These are phyloP conservation scores for Bicyclus anynana DNA, from an alignment of 1,140 invertebrate species.

Conservation along the genomic window DNA sequence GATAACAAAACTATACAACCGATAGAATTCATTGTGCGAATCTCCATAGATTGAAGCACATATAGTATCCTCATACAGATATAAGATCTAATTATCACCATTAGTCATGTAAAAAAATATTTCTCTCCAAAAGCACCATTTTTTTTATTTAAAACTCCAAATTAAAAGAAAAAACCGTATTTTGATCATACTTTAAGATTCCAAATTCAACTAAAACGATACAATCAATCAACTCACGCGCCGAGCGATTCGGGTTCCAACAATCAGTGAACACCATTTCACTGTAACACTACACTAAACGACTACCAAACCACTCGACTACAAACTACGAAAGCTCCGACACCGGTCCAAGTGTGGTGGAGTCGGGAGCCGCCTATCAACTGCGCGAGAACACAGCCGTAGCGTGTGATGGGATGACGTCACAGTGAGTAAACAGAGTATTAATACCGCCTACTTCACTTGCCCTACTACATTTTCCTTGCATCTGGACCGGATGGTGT, in stretches of 20 bases:
- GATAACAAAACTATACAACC: no score
- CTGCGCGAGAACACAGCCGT: conserved; percentile 11
- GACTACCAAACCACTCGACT: not conserved
- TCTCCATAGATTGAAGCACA: no score
- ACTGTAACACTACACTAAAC: not conserved
- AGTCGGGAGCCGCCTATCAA: conserved; percentile 4
- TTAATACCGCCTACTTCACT: conserved; percentile 55
- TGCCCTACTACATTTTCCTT: not conserved
- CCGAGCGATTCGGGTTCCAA: conserved; percentile 41
- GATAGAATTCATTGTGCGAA: no score
- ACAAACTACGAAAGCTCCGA: not conserved
- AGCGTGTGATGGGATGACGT: not conserved
- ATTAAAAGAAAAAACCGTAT: no score
- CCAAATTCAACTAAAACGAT: no score
- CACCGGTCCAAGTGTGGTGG: not conserved
- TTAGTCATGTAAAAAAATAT: no score
- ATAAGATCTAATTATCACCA: no score
- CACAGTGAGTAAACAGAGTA: conserved; percentile 38
- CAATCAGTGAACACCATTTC: conserved; percentile 61
- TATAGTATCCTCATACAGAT: no score
- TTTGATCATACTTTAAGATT: no score
- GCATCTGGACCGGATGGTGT: conserved; percentile 17
- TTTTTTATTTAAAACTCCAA: no score
- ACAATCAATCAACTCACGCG: conserved; percentile 38
- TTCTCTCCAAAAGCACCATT: no score